These are phyloP conservation scores for Brachyopa scutellaris DNA, from an alignment of 2,888 invertebrate genomes.

Conservation along the genomic window DNA sequence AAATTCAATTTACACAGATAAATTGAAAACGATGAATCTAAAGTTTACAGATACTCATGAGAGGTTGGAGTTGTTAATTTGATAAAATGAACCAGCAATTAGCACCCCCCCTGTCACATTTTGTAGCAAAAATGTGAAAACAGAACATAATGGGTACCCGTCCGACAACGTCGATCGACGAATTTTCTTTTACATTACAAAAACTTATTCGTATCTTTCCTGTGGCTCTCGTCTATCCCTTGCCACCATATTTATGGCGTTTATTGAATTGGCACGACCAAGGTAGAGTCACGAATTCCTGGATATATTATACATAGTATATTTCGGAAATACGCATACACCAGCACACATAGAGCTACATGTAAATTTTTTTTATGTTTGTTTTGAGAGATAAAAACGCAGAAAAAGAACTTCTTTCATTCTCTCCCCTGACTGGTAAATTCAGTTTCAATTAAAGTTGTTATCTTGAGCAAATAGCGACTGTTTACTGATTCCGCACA, in stretches of 20 bases:
- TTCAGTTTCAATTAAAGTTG: slow-evolving; percentile 59
- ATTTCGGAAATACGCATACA: slow-evolving; percentile 13
- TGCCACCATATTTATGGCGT: slow-evolving; percentile 42
- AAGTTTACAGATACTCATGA: slow-evolving; percentile 66
- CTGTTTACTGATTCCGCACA: slow-evolving; percentile 50
- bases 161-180: slow-evolving; percentile 20
- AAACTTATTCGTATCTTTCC: slow-evolving; percentile 31
- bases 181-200: slow-evolving; percentile 37
- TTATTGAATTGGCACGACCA: slow-evolving; percentile 70
- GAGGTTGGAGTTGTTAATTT: slow-evolving; percentile 69
- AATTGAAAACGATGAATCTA: slow-evolving; percentile 53
- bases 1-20: slow-evolving; percentile 52
- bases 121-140: slow-evolving; percentile 71
- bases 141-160: slow-evolving; percentile 63
- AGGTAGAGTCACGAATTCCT: slow-evolving; percentile 58
- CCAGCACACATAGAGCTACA: not conserved
- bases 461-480: slow-evolving; percentile 63
- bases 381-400: slow-evolving; percentile 50
- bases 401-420: slow-evolving; percentile 53
- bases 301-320: not conserved
- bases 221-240: slow-evolving; percentile 17
- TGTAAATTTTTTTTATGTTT: slow-evolving; percentile 63
- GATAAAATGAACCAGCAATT: slow-evolving; percentile 73
- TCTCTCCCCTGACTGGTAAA: slow-evolving; percentile 22
- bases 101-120: slow-evolving; percentile 68